Conservation (phyloP, 2,888 invertebrate species). For the Drosophila atripex region DNA sequence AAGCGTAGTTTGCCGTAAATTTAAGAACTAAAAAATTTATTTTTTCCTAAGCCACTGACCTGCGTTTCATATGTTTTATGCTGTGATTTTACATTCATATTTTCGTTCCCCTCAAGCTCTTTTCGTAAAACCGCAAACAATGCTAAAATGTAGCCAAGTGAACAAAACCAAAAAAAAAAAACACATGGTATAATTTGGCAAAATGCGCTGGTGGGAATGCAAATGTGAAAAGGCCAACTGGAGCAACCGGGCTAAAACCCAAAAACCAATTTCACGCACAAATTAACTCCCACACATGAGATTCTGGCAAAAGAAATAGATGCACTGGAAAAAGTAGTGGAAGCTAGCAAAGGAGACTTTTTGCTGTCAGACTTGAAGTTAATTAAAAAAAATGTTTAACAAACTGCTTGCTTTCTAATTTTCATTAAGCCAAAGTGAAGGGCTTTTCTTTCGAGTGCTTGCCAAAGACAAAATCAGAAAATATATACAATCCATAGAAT, state of each 20-base stretch:
- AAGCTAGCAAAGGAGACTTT: neutral
- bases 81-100: slow-evolving; percentile 20
- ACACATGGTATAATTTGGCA: slow-evolving; percentile 4
- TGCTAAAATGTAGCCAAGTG: slow-evolving; percentile 22
- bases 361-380: neutral
- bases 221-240: slow-evolving; percentile 5
- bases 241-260: neutral
- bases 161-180: slow-evolving; percentile 12
- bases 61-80: slow-evolving; percentile 22
- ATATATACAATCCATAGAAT: neutral
- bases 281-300: slow-evolving; percentile 7
- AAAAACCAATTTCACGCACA: slow-evolving; percentile 66
- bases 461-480: neutral
- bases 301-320: neutral
- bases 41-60: neutral
- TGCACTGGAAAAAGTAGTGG: neutral
- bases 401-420: slow-evolving; percentile 64
- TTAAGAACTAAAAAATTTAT: slow-evolving; percentile 8
- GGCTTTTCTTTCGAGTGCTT: slow-evolving; percentile 25
- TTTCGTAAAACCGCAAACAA: slow-evolving; percentile 24
- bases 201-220: neutral
- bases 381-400: slow-evolving; percentile 48
- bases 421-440: slow-evolving; percentile 46
- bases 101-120: slow-evolving; percentile 10
- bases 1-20: slow-evolving; percentile 7